Conservation (phyloP, 2,113 vertebrate genomes). For the Cheilinus undulatus region DNA sequence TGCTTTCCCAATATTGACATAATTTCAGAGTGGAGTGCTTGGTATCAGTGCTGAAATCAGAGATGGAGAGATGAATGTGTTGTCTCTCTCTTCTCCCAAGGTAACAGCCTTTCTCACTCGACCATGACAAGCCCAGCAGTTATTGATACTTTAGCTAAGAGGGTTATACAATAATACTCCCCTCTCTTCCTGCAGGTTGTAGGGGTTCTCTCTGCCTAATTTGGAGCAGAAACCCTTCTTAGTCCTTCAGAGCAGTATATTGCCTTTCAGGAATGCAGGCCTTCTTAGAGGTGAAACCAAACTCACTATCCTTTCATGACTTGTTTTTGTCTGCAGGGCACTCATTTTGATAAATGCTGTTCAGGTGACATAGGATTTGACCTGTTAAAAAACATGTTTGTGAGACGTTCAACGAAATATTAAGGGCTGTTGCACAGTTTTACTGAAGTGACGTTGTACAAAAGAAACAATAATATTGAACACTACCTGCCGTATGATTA, state of each 20-base stretch:
- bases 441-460: background rate
- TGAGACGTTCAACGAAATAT: slow-evolving; percentile 7
- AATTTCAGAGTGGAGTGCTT: slow-evolving; percentile 29
- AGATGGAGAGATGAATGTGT: slow-evolving; percentile 59
- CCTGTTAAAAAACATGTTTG: slow-evolving; percentile 35
- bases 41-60: slow-evolving; percentile 68
- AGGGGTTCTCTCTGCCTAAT: slow-evolving; percentile 45
- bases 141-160: slow-evolving; percentile 68
- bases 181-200: slow-evolving; percentile 51
- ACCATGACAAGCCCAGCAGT: slow-evolving; percentile 61
- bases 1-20: slow-evolving; percentile 22
- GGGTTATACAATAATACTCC: slow-evolving; percentile 70
- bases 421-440: slow-evolving; percentile 1
- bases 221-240: slow-evolving; percentile 46
- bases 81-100: slow-evolving; percentile 51
- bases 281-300: slow-evolving; percentile 60
- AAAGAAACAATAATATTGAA: slow-evolving; percentile 21
- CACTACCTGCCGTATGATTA: background rate
- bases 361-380: slow-evolving; percentile 33
- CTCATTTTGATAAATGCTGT: slow-evolving; percentile 48
- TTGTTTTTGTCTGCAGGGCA: slow-evolving; percentile 51
- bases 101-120: slow-evolving; percentile 59
- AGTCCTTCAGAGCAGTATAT: slow-evolving; percentile 54
- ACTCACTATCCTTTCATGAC: slow-evolving; percentile 55
- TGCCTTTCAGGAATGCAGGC: slow-evolving; percentile 70